Percentiles rank a stretch among this genome's conserved stretches.
Evolutionary conservation across 1,140 invertebrate genomes (phyloP).

Genomic region (Trachymyrmex cornetzi): DNA sequence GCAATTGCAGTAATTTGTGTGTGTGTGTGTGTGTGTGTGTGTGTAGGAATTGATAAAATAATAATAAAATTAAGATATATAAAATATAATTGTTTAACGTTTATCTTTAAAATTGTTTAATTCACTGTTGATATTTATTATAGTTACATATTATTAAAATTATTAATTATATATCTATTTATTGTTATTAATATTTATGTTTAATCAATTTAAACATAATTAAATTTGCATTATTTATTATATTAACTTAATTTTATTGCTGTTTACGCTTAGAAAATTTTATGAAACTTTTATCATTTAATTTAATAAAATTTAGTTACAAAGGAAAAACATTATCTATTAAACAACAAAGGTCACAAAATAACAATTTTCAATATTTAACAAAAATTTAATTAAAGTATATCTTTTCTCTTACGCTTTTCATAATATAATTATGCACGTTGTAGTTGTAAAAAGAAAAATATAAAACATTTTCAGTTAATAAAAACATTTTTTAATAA

Average conservation of each 20-base stretch:
- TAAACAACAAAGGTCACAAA: neutral
- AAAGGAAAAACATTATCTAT: neutral
- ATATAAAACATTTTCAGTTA: neutral
- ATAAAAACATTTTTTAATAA: neutral
- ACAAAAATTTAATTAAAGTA: conserved; percentile 32
- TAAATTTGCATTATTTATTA: neutral
- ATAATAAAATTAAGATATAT: neutral
- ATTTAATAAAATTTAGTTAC: conserved; percentile 17
- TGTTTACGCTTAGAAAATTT: neutral
- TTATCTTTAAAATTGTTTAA: neutral
- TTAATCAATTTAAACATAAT: neutral
- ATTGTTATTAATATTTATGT: too few species aligned
- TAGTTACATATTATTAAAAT: neutral
- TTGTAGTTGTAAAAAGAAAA: neutral
- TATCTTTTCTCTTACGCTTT: neutral
- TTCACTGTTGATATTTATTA: neutral
- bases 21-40: too few species aligned
- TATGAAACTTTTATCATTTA: neutral
- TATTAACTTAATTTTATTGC: neutral
- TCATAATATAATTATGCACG: neutral
- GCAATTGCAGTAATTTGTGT: conserved; percentile 2
- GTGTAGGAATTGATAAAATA: neutral
- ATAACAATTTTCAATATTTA: neutral
- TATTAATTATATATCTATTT: neutral
- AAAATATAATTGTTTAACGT: neutral